Base-by-base conservation (phyloP, 2,888 invertebrate genomes). In the Trimorus sp. region DNA sequence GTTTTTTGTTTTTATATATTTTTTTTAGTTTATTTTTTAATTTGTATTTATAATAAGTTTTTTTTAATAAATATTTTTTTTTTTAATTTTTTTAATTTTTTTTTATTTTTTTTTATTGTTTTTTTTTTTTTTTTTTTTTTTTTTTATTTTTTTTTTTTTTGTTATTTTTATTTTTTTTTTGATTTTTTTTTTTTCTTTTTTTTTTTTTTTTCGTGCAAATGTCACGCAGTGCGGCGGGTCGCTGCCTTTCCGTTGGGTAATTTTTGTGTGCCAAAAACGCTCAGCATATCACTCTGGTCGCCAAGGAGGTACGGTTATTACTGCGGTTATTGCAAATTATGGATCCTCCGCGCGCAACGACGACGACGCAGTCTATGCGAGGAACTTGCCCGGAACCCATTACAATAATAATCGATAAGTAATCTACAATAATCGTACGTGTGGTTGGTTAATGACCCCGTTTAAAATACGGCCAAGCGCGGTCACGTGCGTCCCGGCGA, bases 371-470 rank as follows among this genome's bases (percentile, higher is more conserved):
- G 68, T 49, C 40, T 75, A 78, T 45, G 70, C 65, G 59, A 70
- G 78, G 79, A 70, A 71, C 68, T 74, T 82, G 75, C 80, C 83
- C 70, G 63, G 81, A 84, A 70, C 81, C 85, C 84, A 84, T 87
- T 88, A 85, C 86, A 87, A 88, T 86, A 85, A 82, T 86, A 88
- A 90, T 89, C 89, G 89, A 90, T 89, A 89, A 87, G 87, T 88
- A 89, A 89, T 87, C 86, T 84, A 78, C 73, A 77, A 84, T 87
- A 87, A 88, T 89, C 87, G 86, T 86, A 87, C 87, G 86, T 86
- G 86, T 83, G 85, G 85, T 83, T 84, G 84, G 84, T 78, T 87
- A 85, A 88, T 86, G 85, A 82, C 63, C 81, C 83, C 84, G 86
- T 87, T 87, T 86, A 86, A 89, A 89, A 86, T 84, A 84, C 77